Base-by-base conservation (phyloP, 2,888 invertebrate species). In the Mythimna lalbum region DNA sequence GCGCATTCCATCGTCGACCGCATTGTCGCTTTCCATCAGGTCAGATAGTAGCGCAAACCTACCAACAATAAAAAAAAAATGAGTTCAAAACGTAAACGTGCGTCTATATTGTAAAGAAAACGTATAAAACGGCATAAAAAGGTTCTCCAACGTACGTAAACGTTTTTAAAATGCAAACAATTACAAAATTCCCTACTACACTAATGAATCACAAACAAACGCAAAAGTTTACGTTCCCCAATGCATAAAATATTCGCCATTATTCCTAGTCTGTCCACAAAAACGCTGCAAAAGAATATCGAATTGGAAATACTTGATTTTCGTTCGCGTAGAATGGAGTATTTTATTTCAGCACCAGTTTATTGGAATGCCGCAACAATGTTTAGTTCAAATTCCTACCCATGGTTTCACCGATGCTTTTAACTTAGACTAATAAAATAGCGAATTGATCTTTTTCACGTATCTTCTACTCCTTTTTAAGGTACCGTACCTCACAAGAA, bases 291-390 rank as follows among this genome's bases (percentile, higher is more conserved):
- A 64, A 71, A 71, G 19, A 67, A 56, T 36, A 64, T 36, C 27
- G 50, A 43, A 53, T 71, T 65, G 43, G 23, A 75, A 80, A 80
- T 64, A 39, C 60, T 72, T 53, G 63, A 75, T 69, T 75, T 43
- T 69, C 33, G 39, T 60, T 33, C 33, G 52, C 36, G 43, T 59
- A 65, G 19, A 57, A 60, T 19, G 36, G 19, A n/a, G 47, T 76
- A 76, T 77, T 84, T 88, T 87, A 87, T 86, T 88, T 86, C 75
- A 71, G 78, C 74, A 76, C 71, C 33, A 23, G 73, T 52, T 59
- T 83, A 36, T 14, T 31, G 81, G 79, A 86, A 89, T 86, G 80
- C 86, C 59, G 73, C 66, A 76, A 79, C 70, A 79, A 83, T 77
- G 80, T 78, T 81, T 80, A 79, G 83, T 78, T 81, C 83, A 10